Base-by-base conservation (phyloP, 1,140 invertebrate species). In the Bombus pyrosoma region DNA sequence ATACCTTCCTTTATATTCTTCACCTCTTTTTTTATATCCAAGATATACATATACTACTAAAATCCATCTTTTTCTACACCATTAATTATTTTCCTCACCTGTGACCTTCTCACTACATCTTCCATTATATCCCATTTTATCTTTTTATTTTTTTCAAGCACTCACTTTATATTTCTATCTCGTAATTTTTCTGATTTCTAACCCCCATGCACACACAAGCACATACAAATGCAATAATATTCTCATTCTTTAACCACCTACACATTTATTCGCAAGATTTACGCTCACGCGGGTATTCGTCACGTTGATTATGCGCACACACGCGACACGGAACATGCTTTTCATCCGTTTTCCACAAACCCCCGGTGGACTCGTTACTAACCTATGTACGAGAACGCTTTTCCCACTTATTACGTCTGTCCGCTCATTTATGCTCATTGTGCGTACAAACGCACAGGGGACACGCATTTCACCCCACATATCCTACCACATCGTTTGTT, bases 371-470 rank as follows among this genome's bases (percentile, higher is more conserved):
- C 71, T 82, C 71, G 71, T 82, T 83, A 76, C 73, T 57, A 72
- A 43, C 41, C 69, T 28, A 43, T 41, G 39, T 72, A n/a, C 69
- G 39, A 32, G 43, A 76, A 83, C 62, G 43, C 62, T 77, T 68
- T 83, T 43, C 34, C 34, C 73, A 73, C 73, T 83, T 83, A 76
- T 83, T 83, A 83, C 71, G 41, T 68, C 62, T 68, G 62, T 53
- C 28, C 32, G 74, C 41, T 83, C 81, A 75, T 83, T 83, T 83
- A 77, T 62, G 74, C 28, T 69, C 62, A 83, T 77, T 76, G 74
- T 81, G 59, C 39, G 62, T 25, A 32, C 37, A 75, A 84, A n/a
- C 32, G 43, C 37, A 34, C 66, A n/a, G 28, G 43, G 12, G 13
- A 22, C 43, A 25, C 13, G 32, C 41, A 18, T 39, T 53, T 68